Percentiles rank a stretch among this genome's conserved stretches.
These are phyloP conservation scores for Sinocyclocheilus rhinocerous DNA, from an alignment of 2,113 vertebrate species.

Conservation along the genomic window DNA sequence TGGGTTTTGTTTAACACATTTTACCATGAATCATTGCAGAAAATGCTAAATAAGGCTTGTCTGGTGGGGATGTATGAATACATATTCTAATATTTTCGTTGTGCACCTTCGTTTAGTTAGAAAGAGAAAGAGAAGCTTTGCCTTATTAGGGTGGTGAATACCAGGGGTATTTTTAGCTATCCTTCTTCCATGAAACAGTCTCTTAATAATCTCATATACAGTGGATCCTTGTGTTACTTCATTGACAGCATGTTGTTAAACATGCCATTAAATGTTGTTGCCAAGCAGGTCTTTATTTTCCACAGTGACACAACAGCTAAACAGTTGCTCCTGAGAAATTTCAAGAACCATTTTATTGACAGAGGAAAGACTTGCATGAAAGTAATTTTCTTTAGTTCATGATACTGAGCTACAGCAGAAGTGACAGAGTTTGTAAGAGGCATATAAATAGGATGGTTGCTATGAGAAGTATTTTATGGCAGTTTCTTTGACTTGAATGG, in stretches of 20 bases:
- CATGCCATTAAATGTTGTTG: not conserved
- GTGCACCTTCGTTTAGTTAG: slow-evolving; percentile 4
- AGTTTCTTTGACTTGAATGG: slow-evolving; percentile 49
- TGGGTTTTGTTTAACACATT: not conserved
- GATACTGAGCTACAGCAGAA: slow-evolving; percentile 15
- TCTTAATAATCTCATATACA: slow-evolving; percentile 21
- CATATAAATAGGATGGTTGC: slow-evolving; percentile 58
- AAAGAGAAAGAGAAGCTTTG: slow-evolving; percentile 47
- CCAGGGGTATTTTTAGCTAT: slow-evolving; percentile 45
- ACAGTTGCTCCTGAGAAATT: not conserved
- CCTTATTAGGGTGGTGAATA: slow-evolving; percentile 51
- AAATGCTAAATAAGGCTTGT: not conserved
- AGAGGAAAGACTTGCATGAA: not conserved
- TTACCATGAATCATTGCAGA: not conserved
- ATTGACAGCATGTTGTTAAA: not conserved
- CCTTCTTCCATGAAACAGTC: slow-evolving; percentile 43
- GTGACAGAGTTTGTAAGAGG: slow-evolving; percentile 8
- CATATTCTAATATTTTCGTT: not conserved
- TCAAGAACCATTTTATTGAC: not conserved
- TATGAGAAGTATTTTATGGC: slow-evolving; percentile 48
- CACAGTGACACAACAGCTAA: not conserved
- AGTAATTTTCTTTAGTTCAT: not conserved
- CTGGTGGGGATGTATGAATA: not conserved
- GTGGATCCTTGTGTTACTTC: slow-evolving; percentile 14
- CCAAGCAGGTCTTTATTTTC: not conserved